A percentile compares a stretch with the other conserved stretches of the same genome.
phyloP scores from a whole-genome alignment of 1,140 invertebrate genomes.

The Drosophila leontia region DNA sequence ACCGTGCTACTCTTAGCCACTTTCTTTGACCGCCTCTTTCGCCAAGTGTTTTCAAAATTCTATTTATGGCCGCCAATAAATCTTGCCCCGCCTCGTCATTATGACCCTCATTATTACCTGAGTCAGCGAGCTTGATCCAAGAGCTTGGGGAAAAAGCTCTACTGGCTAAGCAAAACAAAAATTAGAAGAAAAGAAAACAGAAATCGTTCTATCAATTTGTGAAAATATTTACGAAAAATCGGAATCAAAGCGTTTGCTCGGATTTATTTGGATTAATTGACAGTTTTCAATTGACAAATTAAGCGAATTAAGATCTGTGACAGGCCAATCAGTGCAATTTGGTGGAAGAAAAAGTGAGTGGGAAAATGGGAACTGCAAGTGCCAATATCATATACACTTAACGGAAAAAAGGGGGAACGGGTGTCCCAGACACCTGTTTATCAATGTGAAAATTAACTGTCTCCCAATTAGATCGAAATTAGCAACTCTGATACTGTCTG shows the following conservation, averaged over 20 bases:
- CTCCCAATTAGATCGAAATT: constrained; percentile 37
- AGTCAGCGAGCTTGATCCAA: constrained; percentile 33
- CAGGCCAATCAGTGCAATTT: constrained; percentile 34
- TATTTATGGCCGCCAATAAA: constrained; percentile 43
- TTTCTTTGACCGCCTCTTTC: constrained; percentile 15
- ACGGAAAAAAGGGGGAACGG: background rate
- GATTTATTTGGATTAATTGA: constrained; percentile 45
- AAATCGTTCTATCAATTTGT: constrained; percentile 20
- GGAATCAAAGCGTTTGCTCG: constrained; percentile 8
- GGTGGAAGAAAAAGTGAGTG: constrained; percentile 34
- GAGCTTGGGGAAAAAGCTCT: constrained; percentile 37
- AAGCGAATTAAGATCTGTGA: constrained; percentile 31
- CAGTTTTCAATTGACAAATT: constrained; percentile 40
- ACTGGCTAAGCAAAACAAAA: constrained; percentile 39
- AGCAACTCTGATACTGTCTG: constrained; percentile 5
- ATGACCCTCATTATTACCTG: constrained; percentile 22
- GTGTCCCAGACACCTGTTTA: constrained; percentile 51
- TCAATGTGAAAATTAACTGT: constrained; percentile 38
- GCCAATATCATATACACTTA: background rate
- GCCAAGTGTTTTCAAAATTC: constrained; percentile 33
- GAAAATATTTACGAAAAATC: constrained; percentile 35
- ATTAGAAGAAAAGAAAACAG: constrained; percentile 13
- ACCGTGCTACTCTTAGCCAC: constrained; percentile 22
- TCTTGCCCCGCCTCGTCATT: constrained; percentile 9
- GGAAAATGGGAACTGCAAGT: constrained; percentile 1